phyloP scores from a whole-genome alignment of 2,888 invertebrate species.

The Troides aeacus region DNA sequence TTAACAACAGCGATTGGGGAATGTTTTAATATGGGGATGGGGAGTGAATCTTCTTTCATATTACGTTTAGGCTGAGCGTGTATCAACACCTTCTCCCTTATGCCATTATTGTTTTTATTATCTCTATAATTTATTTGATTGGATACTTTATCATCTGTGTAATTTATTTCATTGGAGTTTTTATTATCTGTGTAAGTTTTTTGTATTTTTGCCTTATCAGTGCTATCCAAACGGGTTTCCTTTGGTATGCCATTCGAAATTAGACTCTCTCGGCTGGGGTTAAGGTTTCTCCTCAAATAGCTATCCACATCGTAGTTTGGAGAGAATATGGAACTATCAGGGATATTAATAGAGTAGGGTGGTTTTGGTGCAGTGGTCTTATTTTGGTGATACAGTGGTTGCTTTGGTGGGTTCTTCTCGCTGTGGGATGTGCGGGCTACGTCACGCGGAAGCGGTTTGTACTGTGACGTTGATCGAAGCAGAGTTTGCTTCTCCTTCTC shows the following conservation, averaged over 20 bases:
- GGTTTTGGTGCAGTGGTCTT: constrained; percentile 42
- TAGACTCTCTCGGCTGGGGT: constrained; percentile 51
- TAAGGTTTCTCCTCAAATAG: constrained; percentile 64
- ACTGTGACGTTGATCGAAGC: constrained; percentile 37
- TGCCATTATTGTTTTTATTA: constrained; percentile 32
- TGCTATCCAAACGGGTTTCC: not conserved
- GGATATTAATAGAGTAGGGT: constrained; percentile 70
- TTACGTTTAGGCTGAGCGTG: constrained; percentile 41
- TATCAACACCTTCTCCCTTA: constrained; percentile 47
- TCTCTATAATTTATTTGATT: not conserved
- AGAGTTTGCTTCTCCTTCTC: constrained; percentile 57
- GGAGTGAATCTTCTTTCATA: constrained; percentile 61
- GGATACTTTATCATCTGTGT: constrained; percentile 7
- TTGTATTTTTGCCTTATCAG: not conserved
- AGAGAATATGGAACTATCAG: constrained; percentile 65
- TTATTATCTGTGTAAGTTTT: constrained; percentile 10
- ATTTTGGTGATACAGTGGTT: constrained; percentile 65
- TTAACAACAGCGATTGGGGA: constrained; percentile 47
- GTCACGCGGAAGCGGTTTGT: constrained; percentile 36
- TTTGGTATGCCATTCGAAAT: constrained; percentile 31
- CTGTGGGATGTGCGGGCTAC: constrained; percentile 48
- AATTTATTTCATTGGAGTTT: not conserved
- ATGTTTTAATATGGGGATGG: constrained; percentile 83
- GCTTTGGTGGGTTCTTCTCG: constrained; percentile 45
- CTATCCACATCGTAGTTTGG: constrained; percentile 67